A percentile compares a stretch with the other conserved stretches of the same genome.
Conservation (phyloP, 2,797 vertebrate genomes). For the Enteromius unitaeniatus region DNA sequence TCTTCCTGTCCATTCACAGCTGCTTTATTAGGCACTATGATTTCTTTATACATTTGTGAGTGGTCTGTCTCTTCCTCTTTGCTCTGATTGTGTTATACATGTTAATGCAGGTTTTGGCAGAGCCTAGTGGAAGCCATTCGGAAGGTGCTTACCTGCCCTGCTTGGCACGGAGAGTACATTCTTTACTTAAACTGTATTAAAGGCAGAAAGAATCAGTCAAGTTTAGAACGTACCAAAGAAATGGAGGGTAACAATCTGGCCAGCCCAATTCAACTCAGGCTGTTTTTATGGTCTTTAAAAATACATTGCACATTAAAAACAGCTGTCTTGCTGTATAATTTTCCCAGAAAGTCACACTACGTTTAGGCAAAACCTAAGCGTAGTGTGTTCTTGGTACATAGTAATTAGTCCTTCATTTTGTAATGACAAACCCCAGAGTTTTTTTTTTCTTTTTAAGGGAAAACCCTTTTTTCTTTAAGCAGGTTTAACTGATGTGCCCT, state of each 20-base stretch:
- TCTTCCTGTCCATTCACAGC: background rate
- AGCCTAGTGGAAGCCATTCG: slow-evolving; percentile 49
- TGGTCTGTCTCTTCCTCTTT: background rate
- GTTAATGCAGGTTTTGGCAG: slow-evolving; percentile 27
- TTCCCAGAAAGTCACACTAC: slow-evolving; percentile 71
- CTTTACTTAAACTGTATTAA: slow-evolving; percentile 5
- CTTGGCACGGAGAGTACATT: slow-evolving; percentile 11
- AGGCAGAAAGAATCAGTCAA: slow-evolving; percentile 15
- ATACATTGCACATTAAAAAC: slow-evolving; percentile 81
- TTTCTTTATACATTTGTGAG: background rate
- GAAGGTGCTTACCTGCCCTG: slow-evolving; percentile 36
- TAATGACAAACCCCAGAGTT: slow-evolving; percentile 72
- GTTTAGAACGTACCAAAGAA: slow-evolving; percentile 50
- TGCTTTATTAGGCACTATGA: background rate
- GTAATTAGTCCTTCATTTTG: slow-evolving; percentile 81
- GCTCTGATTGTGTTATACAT: background rate
- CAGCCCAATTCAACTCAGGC: slow-evolving; percentile 65
- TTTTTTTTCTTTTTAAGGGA: slow-evolving; percentile 13
- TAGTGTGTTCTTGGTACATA: slow-evolving; percentile 75
- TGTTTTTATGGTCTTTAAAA: slow-evolving; percentile 76
- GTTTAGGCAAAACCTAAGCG: slow-evolving; percentile 75
- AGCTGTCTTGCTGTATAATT: slow-evolving; percentile 83
- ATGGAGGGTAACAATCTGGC: slow-evolving; percentile 52
- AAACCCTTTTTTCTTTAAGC: slow-evolving; percentile 19
- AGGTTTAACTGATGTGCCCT: slow-evolving; percentile 4